Base-by-base conservation (phyloP, 2,113 vertebrate species). In the Pterocles orientalis region DNA sequence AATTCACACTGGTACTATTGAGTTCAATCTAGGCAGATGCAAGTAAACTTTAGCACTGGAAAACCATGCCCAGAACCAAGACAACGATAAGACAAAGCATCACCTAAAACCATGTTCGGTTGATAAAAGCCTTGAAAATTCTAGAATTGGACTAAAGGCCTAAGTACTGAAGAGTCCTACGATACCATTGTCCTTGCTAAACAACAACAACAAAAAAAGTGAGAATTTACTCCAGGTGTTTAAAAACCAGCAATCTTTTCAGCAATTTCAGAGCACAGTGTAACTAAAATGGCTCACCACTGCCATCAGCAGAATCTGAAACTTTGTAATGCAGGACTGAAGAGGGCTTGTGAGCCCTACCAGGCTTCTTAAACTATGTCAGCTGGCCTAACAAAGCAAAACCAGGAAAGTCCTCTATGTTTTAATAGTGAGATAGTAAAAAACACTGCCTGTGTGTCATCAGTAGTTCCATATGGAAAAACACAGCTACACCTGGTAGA, bases 41-140 rank as follows among this genome's bases (percentile, higher is more conserved):
- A 65, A 90, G 25, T 6, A 57, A 82, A 61, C 41, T 41, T 70
- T 12, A 14, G 17, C 23, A 72, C 68, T 3, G 9, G 48, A 93
- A 48, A 43, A 69, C 28, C 9, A 50, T 34, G 68, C 48, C 43
- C 24, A 62, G 54, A 86, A 77, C 12, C n/a, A 68, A 60, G 10
- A 6, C 4, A 72, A 47, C 0, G 12, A 9, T 20, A 69, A 91
- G 26, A 68, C 20, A 81, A 64, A 65, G 17, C 14, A 54, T 26
- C 21, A 64, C 10, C 16, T 60, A 31, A 43, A 88, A 23, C 14
- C 14, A 5, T 0, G 1, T 13, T 58, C 0, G 1, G 39, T 45
- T 48, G 28, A 61, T 43, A 13, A 39, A 77, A 77, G 21, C 50
- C 41, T 78, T 51, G 17, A 65, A 29, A 86, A 80, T 20, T 53